Conservation (phyloP, 1,140 invertebrate species). For the Diorhabda carinulata region DNA sequence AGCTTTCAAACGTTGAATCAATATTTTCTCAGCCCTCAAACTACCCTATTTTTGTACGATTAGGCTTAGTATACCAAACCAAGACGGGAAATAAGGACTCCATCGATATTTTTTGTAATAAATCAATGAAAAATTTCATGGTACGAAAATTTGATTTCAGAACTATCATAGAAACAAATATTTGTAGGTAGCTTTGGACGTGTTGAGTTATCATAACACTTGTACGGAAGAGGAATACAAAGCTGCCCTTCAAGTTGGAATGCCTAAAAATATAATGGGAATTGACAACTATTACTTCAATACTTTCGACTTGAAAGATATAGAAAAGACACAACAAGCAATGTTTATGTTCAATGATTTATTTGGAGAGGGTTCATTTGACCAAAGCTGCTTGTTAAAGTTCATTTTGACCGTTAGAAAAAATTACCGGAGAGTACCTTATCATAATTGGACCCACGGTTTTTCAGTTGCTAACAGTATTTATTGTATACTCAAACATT, state of each 20-base stretch:
- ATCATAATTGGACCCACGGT: conserved; percentile 84
- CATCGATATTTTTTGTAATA: too few species aligned
- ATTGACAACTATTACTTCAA: conserved; percentile 68
- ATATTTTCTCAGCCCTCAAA: too few species aligned
- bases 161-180: background rate
- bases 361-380: conserved; percentile 50
- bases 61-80: too few species aligned
- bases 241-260: conserved; percentile 48
- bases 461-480: conserved; percentile 82
- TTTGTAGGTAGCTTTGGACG: conserved; percentile 51
- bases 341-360: conserved; percentile 78
- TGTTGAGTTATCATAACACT: conserved; percentile 78
- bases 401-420: conserved; percentile 79
- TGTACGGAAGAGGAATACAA: conserved; percentile 68
- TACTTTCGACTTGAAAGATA: conserved; percentile 63
- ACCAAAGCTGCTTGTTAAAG: conserved; percentile 58
- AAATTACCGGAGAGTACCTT: conserved; percentile 77
- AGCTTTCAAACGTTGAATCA: too few species aligned
- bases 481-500: conserved; percentile 69
- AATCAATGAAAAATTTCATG: too few species aligned
- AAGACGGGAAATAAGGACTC: too few species aligned
- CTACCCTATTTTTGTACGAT: too few species aligned
- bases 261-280: conserved; percentile 43
- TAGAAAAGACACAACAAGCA: conserved; percentile 65
- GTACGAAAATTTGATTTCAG: too few species aligned